A percentile compares a stretch with the other conserved stretches of the same genome.
Evolutionary conservation across 2,797 vertebrate genomes (phyloP).

Genomic region (Melanogrammus aeglefinus): DNA sequence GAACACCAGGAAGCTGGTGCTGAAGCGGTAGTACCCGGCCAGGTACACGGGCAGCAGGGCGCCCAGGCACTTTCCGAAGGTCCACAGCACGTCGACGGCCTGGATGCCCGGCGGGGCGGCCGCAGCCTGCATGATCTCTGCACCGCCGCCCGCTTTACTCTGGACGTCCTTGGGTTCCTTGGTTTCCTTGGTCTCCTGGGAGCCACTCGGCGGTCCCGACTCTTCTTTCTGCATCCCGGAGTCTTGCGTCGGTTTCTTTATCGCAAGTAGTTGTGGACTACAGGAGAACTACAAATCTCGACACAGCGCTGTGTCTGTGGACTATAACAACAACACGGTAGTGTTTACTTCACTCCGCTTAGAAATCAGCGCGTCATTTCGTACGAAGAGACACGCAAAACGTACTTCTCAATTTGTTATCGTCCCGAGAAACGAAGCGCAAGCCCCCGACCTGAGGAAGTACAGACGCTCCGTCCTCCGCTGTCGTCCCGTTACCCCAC

Average conservation of each 20-base stretch:
- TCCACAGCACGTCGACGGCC: constrained; percentile 74
- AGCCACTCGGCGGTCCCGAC: constrained; percentile 38
- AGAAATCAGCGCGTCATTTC: not conserved
- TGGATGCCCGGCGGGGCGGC: constrained; percentile 49
- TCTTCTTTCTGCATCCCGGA: constrained; percentile 60
- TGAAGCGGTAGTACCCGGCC: constrained; percentile 78
- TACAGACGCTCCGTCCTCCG: not conserved
- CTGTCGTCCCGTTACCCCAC: constrained; percentile 52
- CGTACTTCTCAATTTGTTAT: not conserved
- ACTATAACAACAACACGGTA: not conserved
- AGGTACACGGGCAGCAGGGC: constrained; percentile 79
- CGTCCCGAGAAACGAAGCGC: not conserved
- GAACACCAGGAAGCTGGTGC: constrained; percentile 73
- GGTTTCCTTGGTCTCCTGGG: constrained; percentile 19
- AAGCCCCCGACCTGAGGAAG: not conserved
- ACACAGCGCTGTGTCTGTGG: not conserved
- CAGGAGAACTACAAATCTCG: not conserved
- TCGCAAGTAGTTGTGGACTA: not conserved
- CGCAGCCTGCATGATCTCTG: not conserved
- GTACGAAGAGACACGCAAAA: not conserved
- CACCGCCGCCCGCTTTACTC: not conserved
- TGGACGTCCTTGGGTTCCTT: constrained; percentile 31
- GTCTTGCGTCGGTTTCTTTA: not conserved
- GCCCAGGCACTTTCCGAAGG: constrained; percentile 78
- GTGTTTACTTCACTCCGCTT: not conserved